Base-by-base conservation (phyloP, 2,888 invertebrate species). In the Leucozona laternaria region DNA sequence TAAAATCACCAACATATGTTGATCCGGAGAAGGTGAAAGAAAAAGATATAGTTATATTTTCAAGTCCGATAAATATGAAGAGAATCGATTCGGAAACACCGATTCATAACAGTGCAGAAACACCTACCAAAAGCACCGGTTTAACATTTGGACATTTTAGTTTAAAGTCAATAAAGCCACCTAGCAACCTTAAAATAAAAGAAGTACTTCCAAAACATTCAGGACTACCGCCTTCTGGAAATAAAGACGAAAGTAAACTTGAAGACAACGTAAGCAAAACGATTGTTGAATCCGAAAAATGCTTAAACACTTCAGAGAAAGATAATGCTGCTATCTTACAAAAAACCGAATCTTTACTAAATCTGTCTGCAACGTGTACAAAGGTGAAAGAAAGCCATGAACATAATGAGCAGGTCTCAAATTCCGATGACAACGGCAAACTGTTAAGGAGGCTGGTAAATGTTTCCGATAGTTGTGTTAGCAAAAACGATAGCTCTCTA, bases 131-230 rank as follows among this genome's bases (percentile, higher is more conserved):
- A 60, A 60, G 25, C n/a, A 20, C 10, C 6, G 48, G 40, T 4
- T 11, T 73, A 10, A 68, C 60, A 31, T 55, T 78, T 17, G 72
- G 72, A 25, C 53, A 72, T 8, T 28, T 66, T 40, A 68, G 68
- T 15, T 68, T 83, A 15, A 72, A 73, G 2, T 73, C 82, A 10
- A 83, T 83, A n/a, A 83, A 83, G 48, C 82, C 82, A 62, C 82
- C 82, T 4, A n/a, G 11, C 15, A 64, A 17, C 17, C 45, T 64
- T 17, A 43, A 28, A 64, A 7, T 60, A 2, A 45, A 45, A 45
- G 64, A 45, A 45, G 13, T 15, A 13, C 2, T 10, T 45, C 43
- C 28, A 64, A 28, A n/a, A 45, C 4, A 25, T 5, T 8, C 37
- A 34, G 2, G 11, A 11, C 2, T 17, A 17, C 17, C 10, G 13